These are phyloP conservation scores for Hippocampus kuda DNA, from an alignment of 2,797 vertebrate genomes.

Conservation along the genomic window DNA sequence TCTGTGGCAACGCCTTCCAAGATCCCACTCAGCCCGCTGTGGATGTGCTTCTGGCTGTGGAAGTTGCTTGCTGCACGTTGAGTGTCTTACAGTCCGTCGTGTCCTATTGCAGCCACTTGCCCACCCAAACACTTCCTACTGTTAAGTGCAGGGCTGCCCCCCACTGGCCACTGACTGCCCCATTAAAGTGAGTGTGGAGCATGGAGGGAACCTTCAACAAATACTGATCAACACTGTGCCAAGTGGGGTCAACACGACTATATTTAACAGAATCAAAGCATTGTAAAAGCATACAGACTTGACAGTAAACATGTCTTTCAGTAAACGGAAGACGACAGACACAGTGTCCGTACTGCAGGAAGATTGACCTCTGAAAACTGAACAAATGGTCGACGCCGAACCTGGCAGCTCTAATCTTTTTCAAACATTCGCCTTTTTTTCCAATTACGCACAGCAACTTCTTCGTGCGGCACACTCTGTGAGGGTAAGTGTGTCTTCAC, in stretches of 20 bases:
- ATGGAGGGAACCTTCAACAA: not conserved
- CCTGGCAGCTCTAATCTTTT: not conserved
- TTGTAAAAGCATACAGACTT: conserved; percentile 4
- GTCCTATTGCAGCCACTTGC: conserved; percentile 39
- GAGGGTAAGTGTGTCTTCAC: conserved; percentile 47
- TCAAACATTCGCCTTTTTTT: not conserved
- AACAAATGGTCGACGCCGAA: not conserved
- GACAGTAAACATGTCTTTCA: not conserved
- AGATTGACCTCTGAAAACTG: not conserved
- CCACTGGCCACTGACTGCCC: conserved; percentile 38
- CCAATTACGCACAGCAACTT: conserved; percentile 53
- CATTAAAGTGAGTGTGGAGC: conserved; percentile 4
- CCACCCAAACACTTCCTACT: conserved; percentile 5
- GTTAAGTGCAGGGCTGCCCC: conserved; percentile 50
- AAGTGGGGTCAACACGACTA: conserved; percentile 15
- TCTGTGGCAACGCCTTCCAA: conserved; percentile 38
- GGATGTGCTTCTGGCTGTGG: conserved; percentile 36
- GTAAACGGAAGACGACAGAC: not conserved
- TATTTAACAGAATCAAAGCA: conserved; percentile 26
- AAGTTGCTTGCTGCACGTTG: conserved; percentile 41
- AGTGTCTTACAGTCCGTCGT: conserved; percentile 29
- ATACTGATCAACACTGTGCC: conserved; percentile 1
- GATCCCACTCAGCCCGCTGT: conserved; percentile 27
- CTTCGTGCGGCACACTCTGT: conserved; percentile 22
- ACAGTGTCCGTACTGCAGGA: not conserved